These are phyloP conservation scores for Haliclystus octoradiatus DNA, from an alignment of 30 jellyfish, hydroid and myxozoan genomes.

Conservation along the genomic window DNA sequence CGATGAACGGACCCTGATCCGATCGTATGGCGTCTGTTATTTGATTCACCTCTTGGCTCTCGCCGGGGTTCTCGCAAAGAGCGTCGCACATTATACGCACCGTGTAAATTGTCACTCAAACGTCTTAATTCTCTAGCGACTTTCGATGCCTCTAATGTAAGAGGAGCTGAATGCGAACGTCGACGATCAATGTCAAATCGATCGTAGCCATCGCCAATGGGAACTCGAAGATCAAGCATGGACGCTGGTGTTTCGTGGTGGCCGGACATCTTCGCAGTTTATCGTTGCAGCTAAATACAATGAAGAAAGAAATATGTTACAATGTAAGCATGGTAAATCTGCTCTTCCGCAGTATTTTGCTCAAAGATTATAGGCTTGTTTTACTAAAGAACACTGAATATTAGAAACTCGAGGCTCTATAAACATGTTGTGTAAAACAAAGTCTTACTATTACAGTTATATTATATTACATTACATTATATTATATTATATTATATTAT, in stretches of 20 bases:
- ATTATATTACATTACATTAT: too few relatives aligned
- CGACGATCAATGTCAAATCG: not conserved
- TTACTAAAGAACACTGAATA: too few relatives aligned
- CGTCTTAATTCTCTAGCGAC: not conserved
- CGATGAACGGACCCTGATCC: not conserved
- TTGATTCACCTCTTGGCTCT: not conserved
- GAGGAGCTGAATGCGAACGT: not conserved
- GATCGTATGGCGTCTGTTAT: not conserved
- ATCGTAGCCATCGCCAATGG: not conserved
- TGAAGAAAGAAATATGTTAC: too few relatives aligned
- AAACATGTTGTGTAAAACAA: too few relatives aligned
- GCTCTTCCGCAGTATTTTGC: too few relatives aligned
- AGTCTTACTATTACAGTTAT: too few relatives aligned
- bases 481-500: too few relatives aligned
- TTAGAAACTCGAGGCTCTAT: too few relatives aligned
- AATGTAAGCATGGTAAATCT: too few relatives aligned
- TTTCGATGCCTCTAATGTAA: not conserved
- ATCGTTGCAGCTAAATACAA: too few relatives aligned
- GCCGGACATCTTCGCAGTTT: slow-evolving; percentile 3
- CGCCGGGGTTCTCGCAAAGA: not conserved
- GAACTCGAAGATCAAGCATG: not conserved
- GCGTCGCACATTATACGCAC: not conserved
- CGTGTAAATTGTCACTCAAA: not conserved
- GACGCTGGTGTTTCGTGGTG: not conserved
- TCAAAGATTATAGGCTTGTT: too few relatives aligned